Evolutionary conservation across 2,113 vertebrate genomes (phyloP).

Genomic region (Podarcis muralis): DNA sequence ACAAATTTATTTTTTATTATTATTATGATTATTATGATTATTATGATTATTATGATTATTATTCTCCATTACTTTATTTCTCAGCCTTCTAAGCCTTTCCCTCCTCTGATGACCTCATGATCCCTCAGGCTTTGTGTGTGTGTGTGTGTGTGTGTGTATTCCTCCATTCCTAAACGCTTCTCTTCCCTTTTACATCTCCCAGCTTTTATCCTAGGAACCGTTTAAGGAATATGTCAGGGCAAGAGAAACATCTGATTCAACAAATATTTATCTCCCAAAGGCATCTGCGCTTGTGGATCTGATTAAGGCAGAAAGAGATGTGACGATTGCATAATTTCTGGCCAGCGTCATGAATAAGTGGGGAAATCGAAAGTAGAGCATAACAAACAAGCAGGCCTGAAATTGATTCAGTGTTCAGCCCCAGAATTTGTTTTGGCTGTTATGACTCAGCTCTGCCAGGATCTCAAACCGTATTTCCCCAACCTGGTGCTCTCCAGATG

Average conservation of each 20-base stretch:
- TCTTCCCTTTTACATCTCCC: constrained; percentile 9
- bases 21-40: too few relatives aligned
- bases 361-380: not conserved
- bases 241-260: not conserved
- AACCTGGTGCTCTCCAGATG: too few relatives aligned
- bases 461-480: not conserved
- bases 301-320: constrained; percentile 1
- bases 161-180: not conserved
- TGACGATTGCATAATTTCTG: not conserved
- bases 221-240: not conserved
- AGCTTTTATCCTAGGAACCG: not conserved
- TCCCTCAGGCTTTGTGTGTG: not conserved
- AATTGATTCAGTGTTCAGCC: not conserved
- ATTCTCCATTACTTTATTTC: not conserved
- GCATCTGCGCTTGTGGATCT: not conserved
- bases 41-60: too few relatives aligned
- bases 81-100: not conserved
- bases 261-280: not conserved
- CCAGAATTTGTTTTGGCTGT: not conserved
- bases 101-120: not conserved
- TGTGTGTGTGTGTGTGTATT: too few relatives aligned
- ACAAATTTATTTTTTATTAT: too few relatives aligned
- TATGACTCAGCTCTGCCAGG: not conserved
- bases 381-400: not conserved
- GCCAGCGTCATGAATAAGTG: not conserved